Conservation (phyloP, 2,113 vertebrate genomes). For the Petromus typicus region DNA sequence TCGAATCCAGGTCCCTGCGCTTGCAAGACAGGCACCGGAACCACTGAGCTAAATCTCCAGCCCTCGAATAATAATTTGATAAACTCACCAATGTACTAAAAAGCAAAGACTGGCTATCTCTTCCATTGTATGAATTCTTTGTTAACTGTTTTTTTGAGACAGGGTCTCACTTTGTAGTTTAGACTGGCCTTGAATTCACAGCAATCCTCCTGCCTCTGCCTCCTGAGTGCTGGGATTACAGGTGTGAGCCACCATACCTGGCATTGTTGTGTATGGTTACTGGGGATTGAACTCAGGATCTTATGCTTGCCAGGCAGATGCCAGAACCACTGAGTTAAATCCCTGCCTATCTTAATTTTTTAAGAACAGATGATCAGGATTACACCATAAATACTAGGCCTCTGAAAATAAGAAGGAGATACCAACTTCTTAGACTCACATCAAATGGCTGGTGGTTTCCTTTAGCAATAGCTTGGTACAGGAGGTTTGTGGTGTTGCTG, state of each 20-base stretch:
- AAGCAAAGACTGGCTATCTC: neutral
- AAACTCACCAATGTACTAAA: neutral
- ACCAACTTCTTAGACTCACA: slow-evolving; percentile 86
- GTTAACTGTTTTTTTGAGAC: neutral
- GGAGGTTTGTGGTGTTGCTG: slow-evolving; percentile 87
- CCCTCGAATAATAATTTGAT: neutral
- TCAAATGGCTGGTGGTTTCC: slow-evolving; percentile 92
- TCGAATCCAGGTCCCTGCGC: too few relatives aligned
- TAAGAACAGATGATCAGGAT: neutral
- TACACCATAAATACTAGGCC: neutral
- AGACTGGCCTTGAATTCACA: too few relatives aligned
- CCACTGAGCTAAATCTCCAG: too few relatives aligned
- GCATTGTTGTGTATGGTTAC: too few relatives aligned
- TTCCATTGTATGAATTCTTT: neutral
- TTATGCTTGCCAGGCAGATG: too few relatives aligned
- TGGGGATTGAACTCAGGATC: too few relatives aligned
- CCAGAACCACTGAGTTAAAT: too few relatives aligned
- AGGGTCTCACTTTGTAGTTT: too few relatives aligned
- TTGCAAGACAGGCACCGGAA: too few relatives aligned
- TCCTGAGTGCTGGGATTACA: too few relatives aligned
- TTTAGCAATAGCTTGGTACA: slow-evolving; percentile 91
- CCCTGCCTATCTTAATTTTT: neutral
- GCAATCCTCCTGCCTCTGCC: too few relatives aligned
- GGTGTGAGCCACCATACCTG: too few relatives aligned
- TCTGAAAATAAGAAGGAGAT: neutral